Conservation (phyloP, 1,140 invertebrate genomes). For the Lepidurus apus region DNA sequence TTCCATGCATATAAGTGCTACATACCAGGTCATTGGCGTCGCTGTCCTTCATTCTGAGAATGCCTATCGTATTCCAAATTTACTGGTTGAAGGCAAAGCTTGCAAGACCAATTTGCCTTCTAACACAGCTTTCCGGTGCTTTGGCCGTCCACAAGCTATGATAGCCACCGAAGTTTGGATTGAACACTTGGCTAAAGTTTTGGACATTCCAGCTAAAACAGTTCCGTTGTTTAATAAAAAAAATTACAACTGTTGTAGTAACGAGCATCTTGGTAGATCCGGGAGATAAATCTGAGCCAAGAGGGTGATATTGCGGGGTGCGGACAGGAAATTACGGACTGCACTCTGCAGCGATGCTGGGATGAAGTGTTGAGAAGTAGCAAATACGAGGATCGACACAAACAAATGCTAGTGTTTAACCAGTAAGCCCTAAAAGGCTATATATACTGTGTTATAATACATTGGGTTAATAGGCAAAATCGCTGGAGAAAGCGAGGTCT, state of each 20-base stretch:
- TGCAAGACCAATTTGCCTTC: constrained; percentile 83
- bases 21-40: constrained; percentile 55
- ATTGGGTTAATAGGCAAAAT: constrained; percentile 53
- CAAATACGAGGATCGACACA: constrained; percentile 56
- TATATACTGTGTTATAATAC: too few species aligned
- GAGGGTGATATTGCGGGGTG: constrained; percentile 74
- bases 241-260: too few species aligned
- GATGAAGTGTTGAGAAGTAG: constrained; percentile 65
- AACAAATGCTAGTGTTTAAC: constrained; percentile 8
- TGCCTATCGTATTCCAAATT: constrained; percentile 66
- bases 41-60: constrained; percentile 76
- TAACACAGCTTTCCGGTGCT: constrained; percentile 81
- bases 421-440: too few species aligned
- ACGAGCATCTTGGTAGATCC: constrained; percentile 29
- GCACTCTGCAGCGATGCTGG: constrained; percentile 74
- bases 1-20: too few species aligned
- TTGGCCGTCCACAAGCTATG: constrained; percentile 86
- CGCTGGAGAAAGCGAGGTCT: constrained; percentile 85
- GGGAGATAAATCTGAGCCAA: constrained; percentile 71
- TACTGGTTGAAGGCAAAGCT: constrained; percentile 58
- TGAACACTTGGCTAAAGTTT: constrained; percentile 63
- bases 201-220: constrained; percentile 56
- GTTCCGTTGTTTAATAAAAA: constrained; percentile 39
- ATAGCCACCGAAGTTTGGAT: constrained; percentile 72
- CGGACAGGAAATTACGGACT: constrained; percentile 65